Conservation (phyloP, 2,113 vertebrate genomes). For the Ameiurus melas region DNA sequence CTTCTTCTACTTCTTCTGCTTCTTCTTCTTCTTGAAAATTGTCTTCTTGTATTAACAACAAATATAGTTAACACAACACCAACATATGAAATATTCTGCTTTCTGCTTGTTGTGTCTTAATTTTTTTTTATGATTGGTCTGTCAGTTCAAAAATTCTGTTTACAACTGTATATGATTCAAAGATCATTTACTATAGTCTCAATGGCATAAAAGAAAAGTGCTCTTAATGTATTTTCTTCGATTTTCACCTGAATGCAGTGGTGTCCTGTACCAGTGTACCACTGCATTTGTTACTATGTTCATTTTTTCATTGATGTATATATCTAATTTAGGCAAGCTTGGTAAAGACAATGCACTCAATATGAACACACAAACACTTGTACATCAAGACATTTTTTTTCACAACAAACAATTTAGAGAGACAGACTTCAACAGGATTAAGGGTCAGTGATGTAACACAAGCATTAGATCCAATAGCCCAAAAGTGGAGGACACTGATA, state of each 20-base stretch:
- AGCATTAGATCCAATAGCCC: conserved; percentile 42
- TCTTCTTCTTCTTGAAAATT: background rate
- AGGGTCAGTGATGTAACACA: conserved; percentile 7
- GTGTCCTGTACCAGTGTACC: background rate
- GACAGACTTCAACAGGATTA: background rate
- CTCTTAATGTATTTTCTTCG: background rate
- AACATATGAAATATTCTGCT: background rate
- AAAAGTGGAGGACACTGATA: conserved; percentile 38
- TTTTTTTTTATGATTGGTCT: background rate
- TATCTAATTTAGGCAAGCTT: conserved; percentile 45
- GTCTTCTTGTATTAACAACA: background rate
- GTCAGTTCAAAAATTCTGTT: background rate
- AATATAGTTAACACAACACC: background rate
- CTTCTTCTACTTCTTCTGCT: background rate
- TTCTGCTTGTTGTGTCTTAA: background rate
- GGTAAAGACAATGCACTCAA: conserved; percentile 55
- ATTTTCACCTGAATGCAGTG: background rate
- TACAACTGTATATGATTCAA: background rate
- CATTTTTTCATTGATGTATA: background rate
- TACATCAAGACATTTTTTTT: conserved; percentile 1
- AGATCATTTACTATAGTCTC: background rate
- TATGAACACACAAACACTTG: conserved; percentile 28
- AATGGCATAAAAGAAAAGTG: background rate
- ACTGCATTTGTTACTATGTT: background rate
- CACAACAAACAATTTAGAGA: background rate